Percentiles rank a stretch among this genome's conserved stretches.
phyloP scores from a whole-genome alignment of 2,113 vertebrate genomes.

The Diadophis punctatus region DNA sequence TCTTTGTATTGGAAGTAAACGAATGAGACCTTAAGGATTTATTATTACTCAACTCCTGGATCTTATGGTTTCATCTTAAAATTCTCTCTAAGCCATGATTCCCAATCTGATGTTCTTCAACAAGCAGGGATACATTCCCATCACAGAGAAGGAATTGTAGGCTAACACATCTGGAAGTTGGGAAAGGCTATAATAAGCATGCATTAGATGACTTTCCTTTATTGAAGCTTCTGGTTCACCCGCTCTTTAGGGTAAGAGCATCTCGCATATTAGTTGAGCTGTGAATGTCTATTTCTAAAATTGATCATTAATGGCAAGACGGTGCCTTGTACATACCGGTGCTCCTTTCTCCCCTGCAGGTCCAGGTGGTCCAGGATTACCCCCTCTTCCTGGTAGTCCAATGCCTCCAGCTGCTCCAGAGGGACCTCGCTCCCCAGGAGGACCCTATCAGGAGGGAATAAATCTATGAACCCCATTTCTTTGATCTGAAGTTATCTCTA shows the following conservation, averaged over 20 bases:
- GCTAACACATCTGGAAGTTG: background rate
- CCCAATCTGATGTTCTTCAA: background rate
- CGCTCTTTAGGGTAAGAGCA: background rate
- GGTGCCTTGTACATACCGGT: slow-evolving; percentile 71
- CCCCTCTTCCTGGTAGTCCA: slow-evolving; percentile 81
- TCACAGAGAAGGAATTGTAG: background rate
- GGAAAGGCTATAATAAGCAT: background rate
- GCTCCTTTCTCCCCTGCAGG: slow-evolving; percentile 87
- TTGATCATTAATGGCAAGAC: background rate
- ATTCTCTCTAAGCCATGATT: background rate
- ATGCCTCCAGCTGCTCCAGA: slow-evolving; percentile 81
- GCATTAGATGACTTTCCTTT: background rate
- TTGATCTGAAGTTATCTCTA: background rate
- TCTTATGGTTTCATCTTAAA: background rate
- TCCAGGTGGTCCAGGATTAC: slow-evolving; percentile 76
- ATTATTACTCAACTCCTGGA: background rate
- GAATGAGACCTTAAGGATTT: background rate
- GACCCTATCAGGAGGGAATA: slow-evolving; percentile 69
- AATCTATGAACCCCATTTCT: background rate
- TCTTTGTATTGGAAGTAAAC: background rate
- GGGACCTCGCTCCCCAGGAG: slow-evolving; percentile 83
- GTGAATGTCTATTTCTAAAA: background rate
- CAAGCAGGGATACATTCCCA: background rate
- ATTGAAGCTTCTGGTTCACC: background rate
- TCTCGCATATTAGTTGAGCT: background rate